A percentile compares a stretch with the other conserved stretches of the same genome.
These are phyloP conservation scores for Epicampocera succincta DNA, from an alignment of 2,888 invertebrate species.

Conservation along the genomic window DNA sequence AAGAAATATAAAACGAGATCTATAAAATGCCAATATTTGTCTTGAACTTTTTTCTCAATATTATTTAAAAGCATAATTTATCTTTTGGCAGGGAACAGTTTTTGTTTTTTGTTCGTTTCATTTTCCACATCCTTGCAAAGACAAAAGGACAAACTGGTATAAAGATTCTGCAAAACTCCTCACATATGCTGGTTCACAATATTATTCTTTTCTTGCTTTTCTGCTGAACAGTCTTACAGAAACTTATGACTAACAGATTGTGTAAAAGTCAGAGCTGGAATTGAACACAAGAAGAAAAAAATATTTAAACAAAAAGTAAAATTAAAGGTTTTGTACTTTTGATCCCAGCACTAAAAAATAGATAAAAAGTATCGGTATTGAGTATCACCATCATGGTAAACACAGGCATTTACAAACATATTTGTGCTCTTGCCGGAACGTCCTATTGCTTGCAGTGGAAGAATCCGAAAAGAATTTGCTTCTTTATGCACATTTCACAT, in stretches of 20 bases:
- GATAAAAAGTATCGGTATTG: not conserved
- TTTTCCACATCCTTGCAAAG: not conserved
- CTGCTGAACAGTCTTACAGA: too few species aligned
- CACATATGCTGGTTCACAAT: not conserved
- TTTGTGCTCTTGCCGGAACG: slow-evolving; percentile 4
- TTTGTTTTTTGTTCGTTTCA: not conserved
- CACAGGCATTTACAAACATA: slow-evolving; percentile 22
- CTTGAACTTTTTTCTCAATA: slow-evolving; percentile 34
- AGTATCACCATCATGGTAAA: slow-evolving; percentile 27
- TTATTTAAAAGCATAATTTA: slow-evolving; percentile 60
- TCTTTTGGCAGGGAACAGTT: slow-evolving; percentile 53
- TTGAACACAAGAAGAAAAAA: slow-evolving; percentile 32
- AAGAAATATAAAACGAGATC: slow-evolving; percentile 48
- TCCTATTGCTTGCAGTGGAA: slow-evolving; percentile 28
- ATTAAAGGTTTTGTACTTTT: slow-evolving; percentile 17
- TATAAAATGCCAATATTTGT: slow-evolving; percentile 69
- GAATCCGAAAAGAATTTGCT: slow-evolving; percentile 23
- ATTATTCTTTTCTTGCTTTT: too few species aligned
- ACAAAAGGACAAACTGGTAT: slow-evolving; percentile 10
- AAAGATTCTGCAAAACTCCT: slow-evolving; percentile 16
- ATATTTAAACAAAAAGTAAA: slow-evolving; percentile 24
- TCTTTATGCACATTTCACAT: slow-evolving; percentile 22
- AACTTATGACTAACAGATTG: slow-evolving; percentile 45
- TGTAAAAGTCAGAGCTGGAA: slow-evolving; percentile 23
- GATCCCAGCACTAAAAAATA: not conserved